Conservation (phyloP, 2,113 vertebrate genomes). For the Erinaceus europaeus region DNA sequence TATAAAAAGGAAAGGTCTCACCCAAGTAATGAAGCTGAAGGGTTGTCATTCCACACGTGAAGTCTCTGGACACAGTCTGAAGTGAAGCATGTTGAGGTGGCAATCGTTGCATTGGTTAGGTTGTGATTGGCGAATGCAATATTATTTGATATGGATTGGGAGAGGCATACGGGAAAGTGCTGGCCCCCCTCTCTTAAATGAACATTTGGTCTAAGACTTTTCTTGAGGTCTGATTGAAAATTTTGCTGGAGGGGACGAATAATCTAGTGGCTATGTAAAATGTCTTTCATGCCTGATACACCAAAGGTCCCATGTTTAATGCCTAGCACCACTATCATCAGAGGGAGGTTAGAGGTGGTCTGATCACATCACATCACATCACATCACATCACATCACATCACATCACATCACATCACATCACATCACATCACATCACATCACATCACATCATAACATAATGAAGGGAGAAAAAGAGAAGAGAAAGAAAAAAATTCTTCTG, state of each 20-base stretch:
- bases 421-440: not conserved
- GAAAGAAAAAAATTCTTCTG: too few relatives aligned
- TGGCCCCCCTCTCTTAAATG: not conserved
- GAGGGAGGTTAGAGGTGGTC: not conserved
- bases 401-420: not conserved
- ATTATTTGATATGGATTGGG: too few relatives aligned
- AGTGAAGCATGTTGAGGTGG: too few relatives aligned
- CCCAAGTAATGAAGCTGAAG: too few relatives aligned
- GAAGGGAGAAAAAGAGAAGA: not conserved
- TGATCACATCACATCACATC: not conserved
- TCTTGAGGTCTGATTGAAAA: not conserved
- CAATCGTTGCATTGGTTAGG: too few relatives aligned
- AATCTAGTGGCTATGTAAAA: not conserved
- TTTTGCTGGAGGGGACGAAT: not conserved
- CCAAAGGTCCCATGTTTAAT: not conserved
- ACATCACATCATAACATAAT: not conserved
- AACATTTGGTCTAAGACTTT: not conserved
- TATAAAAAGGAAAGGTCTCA: too few relatives aligned
- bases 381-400: not conserved
- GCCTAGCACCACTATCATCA: not conserved
- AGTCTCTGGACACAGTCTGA: too few relatives aligned
- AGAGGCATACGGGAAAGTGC: too few relatives aligned
- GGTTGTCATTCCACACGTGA: too few relatives aligned
- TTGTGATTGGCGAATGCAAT: too few relatives aligned
- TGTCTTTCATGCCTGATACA: not conserved